These are phyloP conservation scores for Nasua narica DNA, from an alignment of 2,797 vertebrate genomes.

Conservation along the genomic window DNA sequence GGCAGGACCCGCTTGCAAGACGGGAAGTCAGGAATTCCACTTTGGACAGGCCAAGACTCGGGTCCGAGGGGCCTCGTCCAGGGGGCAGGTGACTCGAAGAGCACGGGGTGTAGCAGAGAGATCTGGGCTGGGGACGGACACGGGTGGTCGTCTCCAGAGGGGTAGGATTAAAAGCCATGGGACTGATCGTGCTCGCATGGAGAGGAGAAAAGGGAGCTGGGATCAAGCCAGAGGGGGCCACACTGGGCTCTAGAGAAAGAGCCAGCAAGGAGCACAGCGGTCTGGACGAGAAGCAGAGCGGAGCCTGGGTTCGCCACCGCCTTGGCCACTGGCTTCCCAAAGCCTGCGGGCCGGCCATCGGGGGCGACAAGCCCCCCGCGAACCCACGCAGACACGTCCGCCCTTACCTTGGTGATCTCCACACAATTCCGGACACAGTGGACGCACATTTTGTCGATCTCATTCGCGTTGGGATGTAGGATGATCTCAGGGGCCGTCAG, in stretches of 20 bases:
- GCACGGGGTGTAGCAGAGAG: fast-evolving
- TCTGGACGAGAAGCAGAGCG: background rate
- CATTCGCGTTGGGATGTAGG: conserved; percentile 88
- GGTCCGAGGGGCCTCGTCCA: background rate
- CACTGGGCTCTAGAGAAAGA: background rate
- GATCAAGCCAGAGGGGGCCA: background rate
- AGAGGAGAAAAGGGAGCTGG: background rate
- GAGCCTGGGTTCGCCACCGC: fast-evolving
- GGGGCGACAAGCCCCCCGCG: fast-evolving
- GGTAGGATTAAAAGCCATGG: fast-evolving
- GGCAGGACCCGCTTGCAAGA: too few species aligned
- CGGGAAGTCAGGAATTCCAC: background rate
- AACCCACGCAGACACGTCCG: fast-evolving
- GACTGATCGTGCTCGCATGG: fast-evolving
- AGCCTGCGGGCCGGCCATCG: fast-evolving
- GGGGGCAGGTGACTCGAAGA: fast-evolving
- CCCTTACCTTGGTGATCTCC: conserved; percentile 91
- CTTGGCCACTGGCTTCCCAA: fast-evolving
- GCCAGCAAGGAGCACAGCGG: fast-evolving
- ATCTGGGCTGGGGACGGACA: background rate
- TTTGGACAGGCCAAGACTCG: background rate
- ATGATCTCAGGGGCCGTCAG: conserved; percentile 90
- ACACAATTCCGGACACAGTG: conserved; percentile 89
- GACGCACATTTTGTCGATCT: conserved; percentile 89
- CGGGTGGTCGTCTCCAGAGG: background rate